Evolutionary conservation across 2,888 invertebrate species (phyloP), one percentile per base, ranked within the genome.

Genomic region (Ophraella communa): DNA sequence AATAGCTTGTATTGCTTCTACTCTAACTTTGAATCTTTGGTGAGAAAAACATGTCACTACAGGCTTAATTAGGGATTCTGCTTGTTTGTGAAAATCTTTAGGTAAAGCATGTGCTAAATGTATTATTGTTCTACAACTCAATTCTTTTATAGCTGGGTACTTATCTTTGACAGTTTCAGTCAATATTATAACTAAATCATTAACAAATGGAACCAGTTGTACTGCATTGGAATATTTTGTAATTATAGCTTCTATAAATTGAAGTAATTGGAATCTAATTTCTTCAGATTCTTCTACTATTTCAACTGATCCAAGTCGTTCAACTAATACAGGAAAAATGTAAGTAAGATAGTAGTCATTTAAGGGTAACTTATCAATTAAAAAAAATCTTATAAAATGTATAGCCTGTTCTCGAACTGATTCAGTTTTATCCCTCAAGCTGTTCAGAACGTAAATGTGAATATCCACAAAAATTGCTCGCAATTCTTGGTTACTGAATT

Each of bases 21-120:
- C 87, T 64, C 96, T 84, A 44, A 94, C 91, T 81, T 88, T 89
- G 64, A 89, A 93, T 80, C 95, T 93, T 76, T 94, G 94, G 80
- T 96, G 95, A 24, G 87, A 84, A 73, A 94, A 87, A 76, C 91
- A 90, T 3, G 84, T 82, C 44, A 93, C 80, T 1, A 95, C 84
- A 0, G 95, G 92, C 72, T 90, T 88, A 0, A 93, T 86, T 67
- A 94, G 85, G 39, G 83, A 85, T 73, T 93, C 92, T 0, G 91
- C 90, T 72, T 89, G 89, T 67, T 88, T 84, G 75, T 93, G 91
- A 79, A 96, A 93, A 75, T 91, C 87, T 64, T 84, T 83, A 0
- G 91, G 88, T 5, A 91, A 75, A 2, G 86, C 83, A 64, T 84
- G 85, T 0, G 92, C 88, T 44, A 95, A 74, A 55, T 86, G 79